Base-by-base conservation (phyloP, 2,797 vertebrate genomes). In the Phyllotis vaccarum region DNA sequence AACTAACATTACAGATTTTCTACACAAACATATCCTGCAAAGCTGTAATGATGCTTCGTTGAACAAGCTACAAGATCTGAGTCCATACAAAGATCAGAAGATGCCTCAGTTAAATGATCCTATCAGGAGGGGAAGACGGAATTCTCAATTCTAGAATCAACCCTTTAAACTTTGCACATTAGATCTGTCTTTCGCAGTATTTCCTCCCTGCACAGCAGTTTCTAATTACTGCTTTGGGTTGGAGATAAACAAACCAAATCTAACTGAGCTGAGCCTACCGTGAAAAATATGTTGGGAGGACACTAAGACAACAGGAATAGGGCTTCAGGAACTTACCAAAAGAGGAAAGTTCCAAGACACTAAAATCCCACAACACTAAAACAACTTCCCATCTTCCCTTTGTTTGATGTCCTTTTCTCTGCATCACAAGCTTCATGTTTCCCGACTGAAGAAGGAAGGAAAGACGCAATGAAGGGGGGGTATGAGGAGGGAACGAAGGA, bases 221-320 rank as follows among this genome's bases (percentile, higher is more conserved):
- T 90, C 62, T 92, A 88, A 92, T 74, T 79, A 46, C 27, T 90
- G 56, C 40, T 95, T 83, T 81, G 49, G 3, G 0, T n/a, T 88
- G 31, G 40, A 95, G 81, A 31, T 66, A 60, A 54, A 0, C 90
- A 90, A 74, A 34, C 11, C 49, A 89, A 75, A 68, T 90, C 24
- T 90, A 79, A 7, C 24, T 85, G 54, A 43, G 37, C 72, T 78
- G 89, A 95, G 31, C 29, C 64, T 5, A 74, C 93, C 72, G 80
- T 22, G 72, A 24, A 91, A 82, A 86, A 66, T 34, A 46, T 29
- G 43, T 72, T 89, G 43, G 56, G 81, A 83, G 24, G 40, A 34
- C 72, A 64, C 78, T 52, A 60, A 10, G 14, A 37, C 29, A 74
- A 62, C 8, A 90, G 11, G 66, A 87, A 95, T 85, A 72, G 52